Evolutionary conservation across 2,113 vertebrate species (phyloP).

Genomic region (Mobula hypostoma): DNA sequence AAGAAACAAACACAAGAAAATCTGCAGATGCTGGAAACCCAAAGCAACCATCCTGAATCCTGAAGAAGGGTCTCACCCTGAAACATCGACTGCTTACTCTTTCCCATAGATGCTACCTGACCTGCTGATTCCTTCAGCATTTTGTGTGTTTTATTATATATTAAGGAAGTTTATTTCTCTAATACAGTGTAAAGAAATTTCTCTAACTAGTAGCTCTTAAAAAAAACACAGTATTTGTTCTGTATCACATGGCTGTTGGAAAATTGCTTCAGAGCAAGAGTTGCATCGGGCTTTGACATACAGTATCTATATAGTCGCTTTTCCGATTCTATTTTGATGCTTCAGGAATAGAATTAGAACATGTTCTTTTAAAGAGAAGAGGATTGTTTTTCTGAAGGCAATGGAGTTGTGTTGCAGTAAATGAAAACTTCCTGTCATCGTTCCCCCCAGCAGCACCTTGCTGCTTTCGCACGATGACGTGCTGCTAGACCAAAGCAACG

Average conservation of each 20-base stretch:
- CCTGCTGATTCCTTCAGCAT: too few relatives aligned
- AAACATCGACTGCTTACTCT: too few relatives aligned
- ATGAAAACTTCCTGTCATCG: neutral
- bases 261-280: neutral
- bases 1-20: neutral
- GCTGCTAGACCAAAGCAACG: neutral
- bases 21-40: too few relatives aligned
- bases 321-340: neutral
- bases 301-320: neutral
- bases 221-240: neutral
- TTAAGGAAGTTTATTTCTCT: neutral
- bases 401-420: neutral
- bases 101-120: too few relatives aligned
- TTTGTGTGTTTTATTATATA: too few relatives aligned
- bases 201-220: neutral
- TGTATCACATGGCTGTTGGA: constrained; percentile 2
- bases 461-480: neutral
- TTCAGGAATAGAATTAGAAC: neutral
- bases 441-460: too few relatives aligned
- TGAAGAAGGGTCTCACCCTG: too few relatives aligned
- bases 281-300: neutral
- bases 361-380: neutral
- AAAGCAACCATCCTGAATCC: too few relatives aligned
- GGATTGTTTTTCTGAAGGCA: neutral
- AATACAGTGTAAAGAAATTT: neutral